phyloP scores from a whole-genome alignment of 1,140 invertebrate genomes.

The Trichomalopsis sarcophagae region DNA sequence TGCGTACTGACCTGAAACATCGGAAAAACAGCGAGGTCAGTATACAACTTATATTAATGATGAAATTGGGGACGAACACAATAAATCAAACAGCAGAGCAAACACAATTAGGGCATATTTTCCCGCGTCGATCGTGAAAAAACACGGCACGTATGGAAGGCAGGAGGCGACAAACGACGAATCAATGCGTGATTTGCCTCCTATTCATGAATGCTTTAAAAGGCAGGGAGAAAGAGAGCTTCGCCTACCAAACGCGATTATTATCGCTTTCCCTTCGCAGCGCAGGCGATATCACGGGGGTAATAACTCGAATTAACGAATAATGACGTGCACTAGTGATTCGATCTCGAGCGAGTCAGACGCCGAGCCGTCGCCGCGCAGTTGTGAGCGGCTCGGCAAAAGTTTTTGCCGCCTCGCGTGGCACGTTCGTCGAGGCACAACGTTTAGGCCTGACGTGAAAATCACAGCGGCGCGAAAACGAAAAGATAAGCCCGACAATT shows the following conservation, averaged over 20 bases:
- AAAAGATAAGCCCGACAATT: conserved; percentile 43
- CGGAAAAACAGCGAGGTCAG: not conserved
- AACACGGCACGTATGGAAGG: not conserved
- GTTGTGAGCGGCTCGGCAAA: not conserved
- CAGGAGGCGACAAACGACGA: not conserved
- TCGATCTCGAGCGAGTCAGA: conserved; percentile 35
- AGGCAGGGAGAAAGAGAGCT: not conserved
- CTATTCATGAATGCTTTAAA: conserved; percentile 5
- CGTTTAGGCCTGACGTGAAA: conserved; percentile 38
- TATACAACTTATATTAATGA: not conserved
- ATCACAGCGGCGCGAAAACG: conserved; percentile 39
- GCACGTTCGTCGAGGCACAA: not conserved
- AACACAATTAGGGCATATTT: not conserved
- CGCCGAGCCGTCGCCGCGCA: not conserved
- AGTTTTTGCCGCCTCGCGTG: conserved; percentile 41
- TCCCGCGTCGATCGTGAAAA: too few relatives aligned
- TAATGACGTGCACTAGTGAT: conserved; percentile 47
- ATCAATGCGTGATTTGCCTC: conserved; percentile 8
- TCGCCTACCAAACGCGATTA: not conserved
- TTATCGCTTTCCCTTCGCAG: conserved; percentile 20
- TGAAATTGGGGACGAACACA: not conserved
- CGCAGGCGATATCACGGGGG: conserved; percentile 22
- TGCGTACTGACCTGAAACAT: conserved; percentile 42
- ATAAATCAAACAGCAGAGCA: not conserved
- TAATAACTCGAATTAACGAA: conserved; percentile 53